phyloP scores from a whole-genome alignment of 2,888 invertebrate species.

The Orchestes rusci region DNA sequence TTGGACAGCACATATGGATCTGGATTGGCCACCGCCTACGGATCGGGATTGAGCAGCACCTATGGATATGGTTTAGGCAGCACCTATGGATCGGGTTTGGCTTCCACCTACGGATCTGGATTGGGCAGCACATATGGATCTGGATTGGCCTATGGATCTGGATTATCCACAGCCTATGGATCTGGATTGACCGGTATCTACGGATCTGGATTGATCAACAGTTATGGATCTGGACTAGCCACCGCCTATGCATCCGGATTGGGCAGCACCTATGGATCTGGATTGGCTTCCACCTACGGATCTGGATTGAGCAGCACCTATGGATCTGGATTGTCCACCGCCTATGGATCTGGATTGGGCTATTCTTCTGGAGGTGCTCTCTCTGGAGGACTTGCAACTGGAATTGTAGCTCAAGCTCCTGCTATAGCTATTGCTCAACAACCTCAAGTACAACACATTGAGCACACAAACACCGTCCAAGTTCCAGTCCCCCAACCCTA shows the following conservation, averaged over 20 bases:
- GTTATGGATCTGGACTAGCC: constrained; percentile 1
- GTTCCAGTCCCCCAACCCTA: constrained; percentile 16
- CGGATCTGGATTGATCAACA: too few species aligned
- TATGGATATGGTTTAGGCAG: background rate
- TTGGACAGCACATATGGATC: background rate
- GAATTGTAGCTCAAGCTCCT: constrained; percentile 9
- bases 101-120: background rate
- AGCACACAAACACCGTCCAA: constrained; percentile 15
- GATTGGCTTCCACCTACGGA: background rate
- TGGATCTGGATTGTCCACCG: background rate
- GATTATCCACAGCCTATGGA: background rate
- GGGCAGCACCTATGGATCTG: too few species aligned
- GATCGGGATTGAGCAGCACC: background rate
- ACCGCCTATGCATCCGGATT: constrained; percentile 5
- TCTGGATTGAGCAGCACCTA: too few species aligned
- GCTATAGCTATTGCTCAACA: constrained; percentile 9
- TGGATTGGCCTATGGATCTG: constrained; percentile 1
- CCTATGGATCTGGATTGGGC: too few species aligned
- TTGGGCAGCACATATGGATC: background rate
- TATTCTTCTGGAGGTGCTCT: constrained; percentile 2
- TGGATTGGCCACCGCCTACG: background rate
- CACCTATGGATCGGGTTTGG: constrained; percentile 4
- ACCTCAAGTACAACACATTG: constrained; percentile 11
- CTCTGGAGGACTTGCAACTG: too few species aligned
- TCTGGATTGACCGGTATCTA: too few species aligned